A percentile compares a stretch with the other conserved stretches of the same genome.
Evolutionary conservation across 1,140 invertebrate species (phyloP).

Genomic region (Bombus affinis): DNA sequence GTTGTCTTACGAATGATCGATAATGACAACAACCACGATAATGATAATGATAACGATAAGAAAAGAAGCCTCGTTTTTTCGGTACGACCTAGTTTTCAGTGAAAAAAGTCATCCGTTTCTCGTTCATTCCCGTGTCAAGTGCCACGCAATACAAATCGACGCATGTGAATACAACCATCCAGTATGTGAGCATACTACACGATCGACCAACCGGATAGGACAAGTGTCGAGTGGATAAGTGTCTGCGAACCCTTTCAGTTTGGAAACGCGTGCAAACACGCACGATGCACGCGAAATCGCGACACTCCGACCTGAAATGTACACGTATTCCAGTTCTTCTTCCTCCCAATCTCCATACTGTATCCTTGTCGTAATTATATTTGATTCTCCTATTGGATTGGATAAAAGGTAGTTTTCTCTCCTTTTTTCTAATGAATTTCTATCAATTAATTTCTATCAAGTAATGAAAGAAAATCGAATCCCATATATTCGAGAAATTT

Average conservation of each 20-base stretch:
- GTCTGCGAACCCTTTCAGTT: background rate
- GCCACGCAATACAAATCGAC: background rate
- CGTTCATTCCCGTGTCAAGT: constrained; percentile 22
- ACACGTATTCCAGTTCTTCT: background rate
- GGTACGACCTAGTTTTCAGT: constrained; percentile 68
- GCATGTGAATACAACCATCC: background rate
- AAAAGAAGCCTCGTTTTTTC: constrained; percentile 28
- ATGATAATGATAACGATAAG: constrained; percentile 10
- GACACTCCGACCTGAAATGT: background rate
- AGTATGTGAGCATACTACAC: background rate
- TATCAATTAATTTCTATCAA: background rate
- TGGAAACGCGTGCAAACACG: background rate
- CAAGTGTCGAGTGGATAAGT: constrained; percentile 49
- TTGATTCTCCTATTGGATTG: background rate
- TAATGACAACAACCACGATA: background rate
- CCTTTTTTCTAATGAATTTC: rapidly evolving
- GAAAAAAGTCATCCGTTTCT: constrained; percentile 69
- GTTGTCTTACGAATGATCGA: background rate
- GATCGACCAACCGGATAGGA: constrained; percentile 58
- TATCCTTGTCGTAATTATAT: background rate
- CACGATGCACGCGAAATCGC: background rate
- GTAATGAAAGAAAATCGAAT: background rate
- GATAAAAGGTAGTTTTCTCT: background rate
- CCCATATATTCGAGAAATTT: background rate
- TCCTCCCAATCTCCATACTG: background rate